Percentiles rank a stretch among this genome's conserved stretches.
Evolutionary conservation across 2,888 invertebrate species (phyloP).

Genomic region (Cosmia trapezina): DNA sequence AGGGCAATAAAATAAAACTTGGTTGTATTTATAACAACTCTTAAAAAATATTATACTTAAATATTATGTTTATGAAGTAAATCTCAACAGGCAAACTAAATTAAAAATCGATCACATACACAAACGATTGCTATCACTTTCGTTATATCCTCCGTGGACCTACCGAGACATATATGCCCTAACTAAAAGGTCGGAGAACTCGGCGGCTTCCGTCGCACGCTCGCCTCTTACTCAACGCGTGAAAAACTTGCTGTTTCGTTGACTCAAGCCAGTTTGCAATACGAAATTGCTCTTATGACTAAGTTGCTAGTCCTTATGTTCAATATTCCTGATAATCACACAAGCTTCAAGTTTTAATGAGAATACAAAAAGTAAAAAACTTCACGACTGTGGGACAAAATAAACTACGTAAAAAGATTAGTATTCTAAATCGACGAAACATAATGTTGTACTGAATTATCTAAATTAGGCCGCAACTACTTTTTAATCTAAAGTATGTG

Average conservation of each 20-base stretch:
- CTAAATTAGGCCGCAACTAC: conserved; percentile 32
- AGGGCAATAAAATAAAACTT: background rate
- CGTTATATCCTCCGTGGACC: conserved; percentile 37
- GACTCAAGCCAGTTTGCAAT: conserved; percentile 67
- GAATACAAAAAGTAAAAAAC: conserved; percentile 2
- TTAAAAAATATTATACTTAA: background rate
- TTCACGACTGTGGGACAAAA: background rate
- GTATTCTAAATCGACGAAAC: conserved; percentile 15
- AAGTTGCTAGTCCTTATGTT: conserved; percentile 27
- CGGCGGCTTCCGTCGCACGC: conserved; percentile 70
- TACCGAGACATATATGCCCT: conserved; percentile 61
- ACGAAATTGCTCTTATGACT: conserved; percentile 66
- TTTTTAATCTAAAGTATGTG: conserved; percentile 42
- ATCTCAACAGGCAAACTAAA: background rate
- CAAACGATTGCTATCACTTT: conserved; percentile 31
- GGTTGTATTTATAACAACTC: background rate
- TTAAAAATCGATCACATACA: conserved; percentile 9
- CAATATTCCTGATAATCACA: conserved; percentile 25
- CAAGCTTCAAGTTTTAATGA: conserved; percentile 20
- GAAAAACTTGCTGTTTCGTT: conserved; percentile 79
- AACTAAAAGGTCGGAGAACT: conserved; percentile 79
- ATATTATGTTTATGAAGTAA: background rate
- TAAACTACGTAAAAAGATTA: conserved; percentile 1
- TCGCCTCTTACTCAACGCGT: conserved; percentile 73
- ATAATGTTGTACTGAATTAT: conserved; percentile 15